Base-by-base conservation (phyloP, 2,888 invertebrate species). In the Meliscaeva auricollis region DNA sequence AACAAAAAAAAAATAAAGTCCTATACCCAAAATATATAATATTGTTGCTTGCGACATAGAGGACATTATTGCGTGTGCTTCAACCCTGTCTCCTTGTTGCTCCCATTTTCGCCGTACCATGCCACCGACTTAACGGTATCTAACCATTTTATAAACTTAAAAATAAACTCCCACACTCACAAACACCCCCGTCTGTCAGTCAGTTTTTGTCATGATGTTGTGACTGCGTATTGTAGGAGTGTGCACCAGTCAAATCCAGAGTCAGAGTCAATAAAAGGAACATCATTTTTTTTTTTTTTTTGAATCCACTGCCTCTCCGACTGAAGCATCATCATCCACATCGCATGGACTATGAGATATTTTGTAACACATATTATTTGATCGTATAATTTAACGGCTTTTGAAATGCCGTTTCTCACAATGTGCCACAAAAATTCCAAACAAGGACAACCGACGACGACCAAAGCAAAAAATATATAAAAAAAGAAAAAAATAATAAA, bases 291-390 rank as follows among this genome's bases (percentile, higher is more conserved):
- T n/a, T n/a, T n/a, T n/a, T n/a, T n/a, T n/a, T n/a, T n/a, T n/a
- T n/a, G n/a, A n/a, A 60, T 46, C 62, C 32, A 69, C 44, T 41
- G 64, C 30, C 32, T 38, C 44, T n/a, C n/a, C n/a, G n/a, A 38
- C 38, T 6, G 3, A n/a, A n/a, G n/a, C n/a, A n/a, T 64, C 76
- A 62, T 38, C 76, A 72, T 68, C 74, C 75, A n/a, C 80, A 58
- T 64, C 72, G 38, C 35, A 38, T 38, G 0, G 15, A 52, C 41
- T 32, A 81, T 73, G 76, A 81, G 72, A 85, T 77, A 85, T 77
- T 85, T 85, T 85, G 85, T 73, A 68, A 77, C 85, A 77, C 85
- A 85, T 81, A 85, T 85, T 85, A 81, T 85, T 81, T 76, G 85
- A 85, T 81, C 81, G 73, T 76, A 85, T 85, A 85, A 85, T 85